A percentile compares a stretch with the other conserved stretches of the same genome.
Evolutionary conservation across 2,113 vertebrate species (phyloP).

Genomic region (Petrocephalus microphthalmus): DNA sequence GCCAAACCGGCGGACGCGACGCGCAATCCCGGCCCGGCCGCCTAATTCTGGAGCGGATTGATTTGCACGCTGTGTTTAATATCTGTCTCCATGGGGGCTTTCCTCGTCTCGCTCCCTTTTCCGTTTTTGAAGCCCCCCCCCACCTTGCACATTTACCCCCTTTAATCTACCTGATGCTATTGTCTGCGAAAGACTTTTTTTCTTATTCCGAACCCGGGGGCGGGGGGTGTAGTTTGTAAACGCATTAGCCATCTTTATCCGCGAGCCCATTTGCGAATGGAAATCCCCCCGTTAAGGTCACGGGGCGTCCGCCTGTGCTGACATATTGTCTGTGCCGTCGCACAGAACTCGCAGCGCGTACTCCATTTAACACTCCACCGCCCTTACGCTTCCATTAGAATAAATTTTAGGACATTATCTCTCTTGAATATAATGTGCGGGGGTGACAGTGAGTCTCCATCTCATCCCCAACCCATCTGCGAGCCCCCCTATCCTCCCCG

Average conservation of each 20-base stretch:
- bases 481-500: constrained; percentile 36
- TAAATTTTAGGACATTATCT: constrained; percentile 61
- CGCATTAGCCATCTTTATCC: constrained; percentile 71
- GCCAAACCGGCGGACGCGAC: constrained; percentile 60
- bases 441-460: constrained; percentile 22
- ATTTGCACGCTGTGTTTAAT: constrained; percentile 57
- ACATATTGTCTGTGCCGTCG: constrained; percentile 24
- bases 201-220: constrained; percentile 31
- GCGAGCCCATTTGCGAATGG: constrained; percentile 78
- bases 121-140: constrained; percentile 12
- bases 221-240: constrained; percentile 50
- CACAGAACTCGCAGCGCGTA: constrained; percentile 43
- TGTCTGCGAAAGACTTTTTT: constrained; percentile 19
- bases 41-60: constrained; percentile 48
- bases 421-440: constrained; percentile 45
- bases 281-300: constrained; percentile 66
- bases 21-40: constrained; percentile 42
- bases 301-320: constrained; percentile 63
- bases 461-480: constrained; percentile 39
- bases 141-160: constrained; percentile 28
- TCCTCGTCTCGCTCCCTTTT: constrained; percentile 7
- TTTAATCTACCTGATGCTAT: constrained; percentile 28
- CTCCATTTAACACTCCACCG: constrained; percentile 72
- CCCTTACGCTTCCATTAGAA: constrained; percentile 67
- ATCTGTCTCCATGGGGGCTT: constrained; percentile 36